Evolutionary conservation across 2,888 invertebrate species (phyloP).

Genomic region (Sturmia bella): DNA sequence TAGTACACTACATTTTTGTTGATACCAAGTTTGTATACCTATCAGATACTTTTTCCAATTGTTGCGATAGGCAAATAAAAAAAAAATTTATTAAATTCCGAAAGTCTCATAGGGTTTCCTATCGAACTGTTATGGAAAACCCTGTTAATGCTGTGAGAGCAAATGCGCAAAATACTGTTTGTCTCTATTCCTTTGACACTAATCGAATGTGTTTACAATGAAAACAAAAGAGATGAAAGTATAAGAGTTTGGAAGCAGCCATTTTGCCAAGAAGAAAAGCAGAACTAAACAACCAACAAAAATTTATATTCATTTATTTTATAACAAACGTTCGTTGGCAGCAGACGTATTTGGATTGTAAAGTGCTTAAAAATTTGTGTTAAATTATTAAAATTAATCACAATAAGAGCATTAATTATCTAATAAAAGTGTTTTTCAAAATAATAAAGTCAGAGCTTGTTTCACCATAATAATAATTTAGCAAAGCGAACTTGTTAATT

Average conservation of each 20-base stretch:
- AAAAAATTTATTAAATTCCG: background rate
- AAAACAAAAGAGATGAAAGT: slow-evolving; percentile 27
- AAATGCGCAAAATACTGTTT: background rate
- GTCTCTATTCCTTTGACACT: slow-evolving; percentile 21
- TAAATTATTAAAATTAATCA: slow-evolving; percentile 41
- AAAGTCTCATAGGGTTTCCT: background rate
- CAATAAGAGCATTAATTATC: slow-evolving; percentile 39
- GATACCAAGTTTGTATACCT: too few species aligned
- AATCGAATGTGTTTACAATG: slow-evolving; percentile 15
- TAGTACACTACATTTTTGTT: too few species aligned
- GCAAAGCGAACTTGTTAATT: slow-evolving; percentile 22
- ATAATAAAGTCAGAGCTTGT: slow-evolving; percentile 19
- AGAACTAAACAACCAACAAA: slow-evolving; percentile 48
- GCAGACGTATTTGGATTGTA: slow-evolving; percentile 42
- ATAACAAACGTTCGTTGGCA: slow-evolving; percentile 54
- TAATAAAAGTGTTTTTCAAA: slow-evolving; percentile 50
- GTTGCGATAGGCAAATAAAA: background rate
- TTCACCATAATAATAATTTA: slow-evolving; percentile 25
- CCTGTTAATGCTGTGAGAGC: slow-evolving; percentile 14
- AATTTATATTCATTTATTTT: slow-evolving; percentile 57
- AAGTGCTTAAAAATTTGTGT: slow-evolving; percentile 33
- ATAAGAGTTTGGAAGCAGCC: slow-evolving; percentile 33
- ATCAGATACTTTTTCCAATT: too few species aligned
- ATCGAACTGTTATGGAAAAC: background rate
- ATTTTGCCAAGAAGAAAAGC: slow-evolving; percentile 55